Base-by-base conservation (phyloP, 2,113 vertebrate genomes). In the Vicugna pacos region DNA sequence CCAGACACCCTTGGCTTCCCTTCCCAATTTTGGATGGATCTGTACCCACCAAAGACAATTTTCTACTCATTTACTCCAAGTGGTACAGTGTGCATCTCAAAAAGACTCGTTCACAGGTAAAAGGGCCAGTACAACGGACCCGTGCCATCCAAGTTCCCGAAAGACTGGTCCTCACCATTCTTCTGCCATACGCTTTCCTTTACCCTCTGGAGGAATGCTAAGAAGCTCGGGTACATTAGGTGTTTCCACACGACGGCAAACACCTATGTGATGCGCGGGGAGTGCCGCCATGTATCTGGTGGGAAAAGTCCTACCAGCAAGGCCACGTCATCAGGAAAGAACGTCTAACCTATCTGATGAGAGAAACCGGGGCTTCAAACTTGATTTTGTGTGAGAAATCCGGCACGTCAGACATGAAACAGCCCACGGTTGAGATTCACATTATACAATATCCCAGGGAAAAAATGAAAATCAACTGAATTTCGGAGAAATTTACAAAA, bases 401-500 rank as follows among this genome's bases (percentile, higher is more conserved):
- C 50, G 76, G 72, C 35, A 35, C 2, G 3, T 26, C 0, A 6
- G 35, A 64, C 22, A 77, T 12, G 58, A 70, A 70, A 64, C 0
- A 24, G 20, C n/a, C 79, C 52, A 6, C 4, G 17, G 50, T 26
- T 0, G 4, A 84, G 56, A 79, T n/a, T 35, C 28, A 0, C 1
- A 70, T 4, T 48, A 65, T 35, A 67, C 15, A 60, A 26, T 11
- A 24, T 35, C 9, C 82, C 73, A 54, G 65, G 19, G n/a, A 38
- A 72, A 38, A 93, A 42, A 28, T 20, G 15, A 60, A 91, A 95
- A 65, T 58, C 72, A 86, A 91, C 62, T 7, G 24, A 87, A 88
- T 82, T 65, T 58, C 88, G 83, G 64, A 96, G 72, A 94, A 87
- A 96, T 54, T 96, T 98, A 94, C 96, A 98, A 98, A 98, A 85